A percentile compares a stretch with the other conserved stretches of the same genome.
Conservation (phyloP, 2,797 vertebrate species). For the Rhabdomys pumilio region DNA sequence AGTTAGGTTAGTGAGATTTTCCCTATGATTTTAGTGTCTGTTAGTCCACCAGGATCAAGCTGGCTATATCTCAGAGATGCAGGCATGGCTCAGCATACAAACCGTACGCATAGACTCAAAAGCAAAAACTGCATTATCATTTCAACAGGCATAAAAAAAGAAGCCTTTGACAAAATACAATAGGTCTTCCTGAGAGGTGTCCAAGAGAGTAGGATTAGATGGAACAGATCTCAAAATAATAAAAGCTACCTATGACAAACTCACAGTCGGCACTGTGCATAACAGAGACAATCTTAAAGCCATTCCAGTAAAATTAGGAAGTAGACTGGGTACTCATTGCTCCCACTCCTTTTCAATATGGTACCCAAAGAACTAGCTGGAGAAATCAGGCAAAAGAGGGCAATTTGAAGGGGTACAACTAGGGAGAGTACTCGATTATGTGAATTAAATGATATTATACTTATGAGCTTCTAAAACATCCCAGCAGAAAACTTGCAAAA, state of each 20-base stretch:
- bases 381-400: neutral
- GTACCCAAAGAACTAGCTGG: neutral
- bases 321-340: no score
- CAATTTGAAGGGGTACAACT: neutral
- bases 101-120: neutral
- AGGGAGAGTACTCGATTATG: neutral
- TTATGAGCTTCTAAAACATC: neutral
- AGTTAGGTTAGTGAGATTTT: neutral
- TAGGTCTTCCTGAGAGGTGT: neutral
- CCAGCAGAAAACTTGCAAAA: neutral
- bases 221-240: neutral
- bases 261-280: no score
- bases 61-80: neutral
- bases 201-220: neutral
- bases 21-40: conserved; percentile 54
- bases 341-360: neutral
- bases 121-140: neutral
- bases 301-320: neutral
- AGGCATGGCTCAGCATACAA: neutral
- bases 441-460: neutral
- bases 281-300: neutral
- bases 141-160: neutral
- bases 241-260: neutral
- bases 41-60: no score
- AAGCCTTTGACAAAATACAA: neutral